phyloP scores from a whole-genome alignment of 2,888 invertebrate genomes.

The Dione juno region DNA sequence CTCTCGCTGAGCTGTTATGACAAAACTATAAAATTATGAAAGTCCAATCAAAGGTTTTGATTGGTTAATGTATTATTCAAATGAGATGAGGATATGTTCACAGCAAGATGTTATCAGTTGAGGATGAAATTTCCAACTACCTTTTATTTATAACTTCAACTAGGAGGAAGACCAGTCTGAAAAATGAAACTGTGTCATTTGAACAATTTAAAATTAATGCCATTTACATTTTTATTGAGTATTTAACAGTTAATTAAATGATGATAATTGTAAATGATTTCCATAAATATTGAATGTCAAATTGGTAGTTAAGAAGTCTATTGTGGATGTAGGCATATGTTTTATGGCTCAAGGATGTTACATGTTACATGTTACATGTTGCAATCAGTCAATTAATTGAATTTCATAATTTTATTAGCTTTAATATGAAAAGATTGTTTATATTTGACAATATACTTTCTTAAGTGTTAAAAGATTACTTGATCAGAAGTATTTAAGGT shows the following conservation, averaged over 20 bases:
- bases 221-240: constrained; percentile 16
- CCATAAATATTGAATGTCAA: constrained; percentile 10
- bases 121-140: constrained; percentile 8
- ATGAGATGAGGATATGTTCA: neutral
- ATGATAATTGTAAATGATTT: constrained; percentile 6
- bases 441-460: neutral
- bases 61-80: neutral
- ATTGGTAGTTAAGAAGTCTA: neutral
- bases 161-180: neutral
- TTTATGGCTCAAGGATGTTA: constrained; percentile 1
- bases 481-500: neutral
- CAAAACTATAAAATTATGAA: neutral
- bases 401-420: constrained; percentile 5
- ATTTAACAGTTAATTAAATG: constrained; percentile 18
- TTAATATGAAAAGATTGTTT: neutral
- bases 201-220: constrained; percentile 17
- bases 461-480: too few relatives aligned
- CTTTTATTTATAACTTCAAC: neutral
- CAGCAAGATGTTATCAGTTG: neutral
- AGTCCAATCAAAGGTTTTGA: neutral
- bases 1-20: neutral
- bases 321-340: constrained; percentile 9
- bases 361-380: neutral
- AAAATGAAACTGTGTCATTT: constrained; percentile 21
- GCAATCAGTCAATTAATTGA: neutral